phyloP scores from a whole-genome alignment of 2,888 invertebrate genomes.

The Dorcus hopei region DNA sequence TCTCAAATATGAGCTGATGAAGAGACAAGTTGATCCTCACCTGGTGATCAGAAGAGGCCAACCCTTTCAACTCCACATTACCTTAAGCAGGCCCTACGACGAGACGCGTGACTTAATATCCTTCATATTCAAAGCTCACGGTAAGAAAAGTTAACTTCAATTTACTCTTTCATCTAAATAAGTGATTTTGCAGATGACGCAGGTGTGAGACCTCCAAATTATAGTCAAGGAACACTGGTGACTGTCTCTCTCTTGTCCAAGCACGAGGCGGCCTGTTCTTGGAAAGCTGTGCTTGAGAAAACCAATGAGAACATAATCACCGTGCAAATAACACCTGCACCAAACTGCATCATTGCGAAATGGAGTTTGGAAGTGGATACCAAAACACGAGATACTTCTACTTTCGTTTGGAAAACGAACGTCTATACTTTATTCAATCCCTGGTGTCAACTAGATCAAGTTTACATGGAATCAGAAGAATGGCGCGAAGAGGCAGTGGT shows the following conservation, averaged over 20 bases:
- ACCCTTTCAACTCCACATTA: constrained; percentile 65
- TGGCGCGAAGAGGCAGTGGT: constrained; percentile 66
- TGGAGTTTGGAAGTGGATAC: constrained; percentile 16
- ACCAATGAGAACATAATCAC: constrained; percentile 60
- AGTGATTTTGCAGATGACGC: not conserved
- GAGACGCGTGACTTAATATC: constrained; percentile 68
- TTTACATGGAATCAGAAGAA: constrained; percentile 65
- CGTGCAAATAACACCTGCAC: constrained; percentile 61
- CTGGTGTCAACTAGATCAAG: constrained; percentile 70
- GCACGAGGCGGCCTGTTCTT: constrained; percentile 61
- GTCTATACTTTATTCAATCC: constrained; percentile 77
- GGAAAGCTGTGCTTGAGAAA: constrained; percentile 72
- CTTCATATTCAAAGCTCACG: constrained; percentile 71
- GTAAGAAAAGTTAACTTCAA: constrained; percentile 30
- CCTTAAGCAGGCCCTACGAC: constrained; percentile 68
- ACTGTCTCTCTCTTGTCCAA: constrained; percentile 69
- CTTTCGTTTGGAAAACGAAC: constrained; percentile 65
- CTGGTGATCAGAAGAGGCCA: constrained; percentile 77
- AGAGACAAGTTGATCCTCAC: constrained; percentile 52
- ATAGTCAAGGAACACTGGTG: constrained; percentile 69
- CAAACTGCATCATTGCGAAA: constrained; percentile 43
- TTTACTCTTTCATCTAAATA: too few species aligned
- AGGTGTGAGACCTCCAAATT: constrained; percentile 9
- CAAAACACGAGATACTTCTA: constrained; percentile 59
- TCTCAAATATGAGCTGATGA: constrained; percentile 68